Conservation (phyloP, 2,888 invertebrate species). For the Hanleya hanleyi region DNA sequence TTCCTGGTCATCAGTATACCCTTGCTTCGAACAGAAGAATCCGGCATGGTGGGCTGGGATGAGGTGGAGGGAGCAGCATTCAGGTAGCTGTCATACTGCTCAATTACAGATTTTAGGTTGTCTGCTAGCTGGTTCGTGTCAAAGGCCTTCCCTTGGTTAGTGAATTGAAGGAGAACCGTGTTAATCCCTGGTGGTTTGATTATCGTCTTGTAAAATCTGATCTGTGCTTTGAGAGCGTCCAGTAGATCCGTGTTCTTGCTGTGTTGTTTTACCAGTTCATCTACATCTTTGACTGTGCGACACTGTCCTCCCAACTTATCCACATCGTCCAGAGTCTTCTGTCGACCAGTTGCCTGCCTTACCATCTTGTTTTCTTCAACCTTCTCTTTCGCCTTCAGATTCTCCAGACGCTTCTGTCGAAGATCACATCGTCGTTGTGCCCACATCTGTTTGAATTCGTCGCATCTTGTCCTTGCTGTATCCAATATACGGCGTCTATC, state of each 20-base stretch:
- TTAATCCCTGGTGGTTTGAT: neutral
- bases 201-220: neutral
- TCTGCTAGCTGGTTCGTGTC: neutral
- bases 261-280: neutral
- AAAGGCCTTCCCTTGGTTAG: neutral
- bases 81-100: neutral
- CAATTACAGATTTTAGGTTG: neutral
- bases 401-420: neutral
- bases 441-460: neutral
- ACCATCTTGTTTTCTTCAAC: neutral
- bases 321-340: neutral
- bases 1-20: neutral
- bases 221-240: neutral
- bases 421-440: neutral
- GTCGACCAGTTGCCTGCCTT: neutral
- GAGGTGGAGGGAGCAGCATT: neutral
- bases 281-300: neutral
- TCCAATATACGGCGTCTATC: neutral
- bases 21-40: neutral
- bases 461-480: neutral
- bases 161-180: neutral
- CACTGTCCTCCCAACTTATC: neutral
- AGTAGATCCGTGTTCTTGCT: neutral
- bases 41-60: neutral
- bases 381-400: neutral